Evolutionary conservation across 2,113 vertebrate genomes (phyloP).

Genomic region (Herpetotheres cachinnans): DNA sequence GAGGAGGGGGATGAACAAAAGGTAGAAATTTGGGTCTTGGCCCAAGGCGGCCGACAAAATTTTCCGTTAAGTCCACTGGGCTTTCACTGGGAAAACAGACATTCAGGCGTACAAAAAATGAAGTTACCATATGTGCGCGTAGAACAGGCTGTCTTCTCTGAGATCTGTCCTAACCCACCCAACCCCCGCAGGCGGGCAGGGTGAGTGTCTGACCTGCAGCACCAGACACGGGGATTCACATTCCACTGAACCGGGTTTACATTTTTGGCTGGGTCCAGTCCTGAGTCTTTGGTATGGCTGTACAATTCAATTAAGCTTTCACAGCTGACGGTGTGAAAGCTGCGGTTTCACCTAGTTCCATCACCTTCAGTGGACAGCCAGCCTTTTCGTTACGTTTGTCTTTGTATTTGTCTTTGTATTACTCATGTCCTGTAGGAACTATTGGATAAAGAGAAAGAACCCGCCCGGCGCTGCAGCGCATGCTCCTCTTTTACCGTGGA

Average conservation of each 20-base stretch:
- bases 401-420: not conserved
- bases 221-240: not conserved
- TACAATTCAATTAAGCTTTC: not conserved
- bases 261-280: not conserved
- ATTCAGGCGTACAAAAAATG: not conserved
- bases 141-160: not conserved
- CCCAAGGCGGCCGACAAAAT: not conserved
- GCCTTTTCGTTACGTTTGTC: not conserved
- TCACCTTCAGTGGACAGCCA: not conserved
- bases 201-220: not conserved
- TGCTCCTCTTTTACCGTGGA: not conserved
- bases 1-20: not conserved
- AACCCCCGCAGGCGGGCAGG: not conserved
- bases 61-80: not conserved
- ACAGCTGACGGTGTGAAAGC: not conserved
- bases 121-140: fast-evolving
- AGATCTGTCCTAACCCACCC: not conserved
- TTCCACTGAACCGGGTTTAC: not conserved
- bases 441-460: not conserved
- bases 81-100: not conserved
- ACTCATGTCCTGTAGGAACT: not conserved
- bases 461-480: not conserved
- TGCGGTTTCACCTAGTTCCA: not conserved
- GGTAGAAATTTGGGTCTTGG: not conserved
- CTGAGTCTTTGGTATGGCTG: not conserved